Evolutionary conservation across 2,888 invertebrate species (phyloP), one percentile per base, ranked within the genome.

Genomic region (Apoderus coryli): DNA sequence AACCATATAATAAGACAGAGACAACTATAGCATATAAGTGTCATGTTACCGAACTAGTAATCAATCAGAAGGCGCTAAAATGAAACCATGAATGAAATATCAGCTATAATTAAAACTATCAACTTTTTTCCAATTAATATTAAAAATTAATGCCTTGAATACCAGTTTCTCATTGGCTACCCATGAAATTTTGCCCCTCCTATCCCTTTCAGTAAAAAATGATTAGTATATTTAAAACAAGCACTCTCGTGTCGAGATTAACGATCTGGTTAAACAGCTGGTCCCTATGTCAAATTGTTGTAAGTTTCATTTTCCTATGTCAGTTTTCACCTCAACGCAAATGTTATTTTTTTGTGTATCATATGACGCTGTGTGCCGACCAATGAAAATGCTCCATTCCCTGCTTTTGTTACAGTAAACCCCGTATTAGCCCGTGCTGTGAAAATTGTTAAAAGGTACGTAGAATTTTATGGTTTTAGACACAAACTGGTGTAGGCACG

Each of bases 391-490:
- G 44, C 45, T 40, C 47, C 46, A 48, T 56, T 53, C 58, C 59
- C 52, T 59, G 57, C 52, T 55, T 51, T 50, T 43, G 45, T 48
- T 43, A 47, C 46, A 51, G 55, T 50, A 53, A 55, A 55, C 59
- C 60, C 60, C 58, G 57, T 53, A 54, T 54, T 53, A 52, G 50
- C 54, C 53, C 53, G 53, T 55, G 54, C 55, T 53, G 57, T 57
- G 57, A 57, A 55, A 57, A 55, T 56, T 54, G 56, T 56, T 52
- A 45, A 50, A 54, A 57, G 57, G 59, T 59, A 59, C 52, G 59
- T 59, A 57, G 54, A 57, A 59, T 57, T 59, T 58, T 57, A 58
- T 57, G 57, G 57, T 58, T 58, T 59, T 57, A 57, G 52, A 49
- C 47, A 50, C 56, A 55, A 57, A 56, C 52, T 52, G 49, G 50